Evolutionary conservation across 2,113 vertebrate species (phyloP), one percentile per base, ranked within the genome.

Genomic region (Actinemys pallida): DNA sequence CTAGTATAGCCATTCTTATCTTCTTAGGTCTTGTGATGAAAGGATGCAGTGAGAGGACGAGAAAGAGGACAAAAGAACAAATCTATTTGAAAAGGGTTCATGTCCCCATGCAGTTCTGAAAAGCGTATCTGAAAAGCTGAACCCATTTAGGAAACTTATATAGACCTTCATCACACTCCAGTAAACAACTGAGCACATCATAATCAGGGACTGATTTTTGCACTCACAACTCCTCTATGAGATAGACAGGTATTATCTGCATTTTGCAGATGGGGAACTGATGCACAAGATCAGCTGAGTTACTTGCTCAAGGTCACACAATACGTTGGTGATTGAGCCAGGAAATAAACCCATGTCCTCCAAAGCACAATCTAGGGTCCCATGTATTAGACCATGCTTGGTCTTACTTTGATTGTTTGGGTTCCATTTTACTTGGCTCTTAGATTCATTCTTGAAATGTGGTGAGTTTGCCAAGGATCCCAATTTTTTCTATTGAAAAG

Each of bases 311-410:
- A 0, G 1, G 20, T 22, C 8, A 52, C 3, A 59, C 3, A n/a
- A 16, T 80, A 88, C 50, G 5, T 1, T 84, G 47, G 72, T 49
- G 93, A 29, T 83, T 83, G 86, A 81, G 52, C 4, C 52, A 6
- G 5, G 2, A 6, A 25, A 50, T 87, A 45, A 84, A 57, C 90
- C 12, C 54, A 31, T 13, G 80, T 4, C 17, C 31, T 27, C 85
- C 25, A 17, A 76, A 45, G 69, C 57, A 10, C 0, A 0, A 0
- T 5, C 35, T 42, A 24, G 9, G 45, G 14, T 1, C 59, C 31
- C 59, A 8, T 20, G 35, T 35, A 69, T 69, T 69, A 69, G 17
- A n/a, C 35, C 8, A n/a, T 69, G 62, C 35, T n/a, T 69, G 35
- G 35, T 69, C 62, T 69, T n/a, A 69, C 35, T 69, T 69, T n/a